Percentiles rank a stretch among this genome's conserved stretches.
These are phyloP conservation scores for Australoheros facetus DNA, from an alignment of 2,797 vertebrate species.

Conservation along the genomic window DNA sequence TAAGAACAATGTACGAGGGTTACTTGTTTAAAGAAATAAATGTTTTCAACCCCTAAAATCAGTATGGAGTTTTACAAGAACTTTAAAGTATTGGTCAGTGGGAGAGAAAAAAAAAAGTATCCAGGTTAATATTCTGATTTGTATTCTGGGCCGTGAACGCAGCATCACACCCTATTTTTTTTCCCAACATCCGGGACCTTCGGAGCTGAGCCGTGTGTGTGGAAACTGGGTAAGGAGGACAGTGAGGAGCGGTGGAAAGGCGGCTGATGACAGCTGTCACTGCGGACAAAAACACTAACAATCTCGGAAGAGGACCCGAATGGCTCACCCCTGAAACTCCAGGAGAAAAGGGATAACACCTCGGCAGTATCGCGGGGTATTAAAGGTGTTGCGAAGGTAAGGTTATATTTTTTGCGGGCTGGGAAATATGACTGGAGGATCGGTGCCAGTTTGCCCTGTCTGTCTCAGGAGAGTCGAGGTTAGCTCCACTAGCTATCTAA, in stretches of 20 bases:
- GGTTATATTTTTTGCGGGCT: neutral
- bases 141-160: conserved; percentile 51
- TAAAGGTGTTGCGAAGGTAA: conserved; percentile 54
- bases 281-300: conserved; percentile 65
- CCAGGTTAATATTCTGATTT: neutral
- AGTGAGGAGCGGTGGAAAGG: conserved; percentile 54
- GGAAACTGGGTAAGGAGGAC: conserved; percentile 62
- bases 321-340: conserved; percentile 50
- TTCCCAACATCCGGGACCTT: conserved; percentile 73
- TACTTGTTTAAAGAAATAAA: neutral
- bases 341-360: conserved; percentile 16
- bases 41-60: neutral
- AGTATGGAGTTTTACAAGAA: neutral
- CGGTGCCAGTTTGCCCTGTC: conserved; percentile 74
- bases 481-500: conserved; percentile 57
- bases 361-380: conserved; percentile 5
- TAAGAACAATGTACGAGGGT: neutral
- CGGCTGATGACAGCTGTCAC: conserved; percentile 81
- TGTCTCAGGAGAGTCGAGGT: conserved; percentile 52
- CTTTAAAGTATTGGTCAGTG: neutral
- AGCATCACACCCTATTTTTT: conserved; percentile 71
- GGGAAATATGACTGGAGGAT: conserved; percentile 53
- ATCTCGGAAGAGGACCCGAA: conserved; percentile 43
- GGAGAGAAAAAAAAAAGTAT: conserved; percentile 8
- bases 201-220: conserved; percentile 39